Evolutionary conservation across 2,113 vertebrate species (phyloP), one percentile per base, ranked within the genome.

Genomic region (Neodon shergylaensis): DNA sequence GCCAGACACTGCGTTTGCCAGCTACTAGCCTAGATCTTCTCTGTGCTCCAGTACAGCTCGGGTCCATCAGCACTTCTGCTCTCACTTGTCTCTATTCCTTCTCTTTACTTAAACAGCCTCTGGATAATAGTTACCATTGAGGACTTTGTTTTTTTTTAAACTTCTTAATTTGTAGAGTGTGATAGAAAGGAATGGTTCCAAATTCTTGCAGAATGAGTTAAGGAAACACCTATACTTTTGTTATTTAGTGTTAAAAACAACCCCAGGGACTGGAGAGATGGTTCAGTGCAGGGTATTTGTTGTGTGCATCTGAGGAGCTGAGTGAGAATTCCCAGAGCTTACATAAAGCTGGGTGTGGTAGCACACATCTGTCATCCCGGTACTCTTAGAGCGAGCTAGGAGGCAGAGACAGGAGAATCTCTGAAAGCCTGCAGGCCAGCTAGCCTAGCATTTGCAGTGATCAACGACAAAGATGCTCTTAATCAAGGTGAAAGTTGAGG

Each of bases 181-280:
- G 33, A 81, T 54, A 52, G 68, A 73, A 33, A 88, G 39, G 72
- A 96, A 94, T 14, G n/a, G 66, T 12, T 33, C 21, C 74, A 88
- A 63, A 42, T 61, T 92, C 28, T 81, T 93, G 74, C 1, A 90
- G 39, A 2, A 90, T 66, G 44, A 63, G 44, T 88, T 94, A n/a
- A 66, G 83, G 14, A 88, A 84, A 92, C 28, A 91, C 11, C 24
- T 86, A 26, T 2, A 73, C 5, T n/a, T 85, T 31, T 70, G 13
- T 33, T 88, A 73, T 86, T 96, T 78, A 36, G 10, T 54, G 87
- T 91, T 86, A 79, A 94, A 87, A 88, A 81, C n/a, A 76, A 90
- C 11, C 28, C n/a, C 26, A 88, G 52, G 49, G 52, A 73, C 28
- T 88, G 24, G 68, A 31, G 86, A 33, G 22, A 21, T 73, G 22